These are phyloP conservation scores for Apocheima hispidaria DNA, from an alignment of 2,888 invertebrate genomes.

Conservation along the genomic window DNA sequence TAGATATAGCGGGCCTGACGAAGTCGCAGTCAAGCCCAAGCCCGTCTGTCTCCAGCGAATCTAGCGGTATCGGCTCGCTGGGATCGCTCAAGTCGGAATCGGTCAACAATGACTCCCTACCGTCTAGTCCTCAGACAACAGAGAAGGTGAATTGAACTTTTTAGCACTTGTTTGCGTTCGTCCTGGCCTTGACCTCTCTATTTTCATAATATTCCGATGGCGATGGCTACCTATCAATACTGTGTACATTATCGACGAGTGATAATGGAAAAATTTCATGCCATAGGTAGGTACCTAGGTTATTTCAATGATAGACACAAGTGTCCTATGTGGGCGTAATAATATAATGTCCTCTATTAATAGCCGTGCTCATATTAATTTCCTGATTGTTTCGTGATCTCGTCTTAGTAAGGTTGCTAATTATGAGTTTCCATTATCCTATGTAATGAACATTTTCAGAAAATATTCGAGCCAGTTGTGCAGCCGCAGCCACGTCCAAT, in stretches of 20 bases:
- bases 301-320: constrained; percentile 21
- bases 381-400: not conserved
- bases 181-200: constrained; percentile 86
- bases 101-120: constrained; percentile 78
- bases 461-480: constrained; percentile 77
- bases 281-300: too few species aligned
- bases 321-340: not conserved
- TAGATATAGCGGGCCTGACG: constrained; percentile 81
- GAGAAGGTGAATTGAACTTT: constrained; percentile 76
- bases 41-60: constrained; percentile 87
- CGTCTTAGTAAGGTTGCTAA: constrained; percentile 8
- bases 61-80: constrained; percentile 87
- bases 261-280: constrained; percentile 69
- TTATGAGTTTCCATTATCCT: not conserved
- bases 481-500: constrained; percentile 79
- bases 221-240: constrained; percentile 70
- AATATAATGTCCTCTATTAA: constrained; percentile 21
- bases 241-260: constrained; percentile 70
- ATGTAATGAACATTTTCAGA: constrained; percentile 61
- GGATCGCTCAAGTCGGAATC: constrained; percentile 84
- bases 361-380: constrained; percentile 17
- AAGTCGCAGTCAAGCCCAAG: constrained; percentile 83
- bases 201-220: constrained; percentile 86
- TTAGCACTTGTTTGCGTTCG: constrained; percentile 79
- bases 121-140: constrained; percentile 84